phyloP scores from a whole-genome alignment of 1,140 invertebrate genomes.

The Dinothrombium tinctorium region DNA sequence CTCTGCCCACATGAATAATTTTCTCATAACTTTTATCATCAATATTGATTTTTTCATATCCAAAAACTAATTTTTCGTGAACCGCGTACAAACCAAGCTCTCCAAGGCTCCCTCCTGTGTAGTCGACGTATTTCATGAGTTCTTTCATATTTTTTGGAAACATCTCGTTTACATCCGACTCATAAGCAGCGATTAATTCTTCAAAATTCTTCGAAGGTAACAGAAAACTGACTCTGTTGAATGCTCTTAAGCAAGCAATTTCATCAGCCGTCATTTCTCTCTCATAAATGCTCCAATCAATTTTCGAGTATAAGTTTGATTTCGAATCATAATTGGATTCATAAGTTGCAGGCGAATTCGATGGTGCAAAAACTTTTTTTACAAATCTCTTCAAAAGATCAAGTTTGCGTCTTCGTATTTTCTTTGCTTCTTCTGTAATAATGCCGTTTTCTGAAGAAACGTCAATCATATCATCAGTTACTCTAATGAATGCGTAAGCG shows the following conservation, averaged over 20 bases:
- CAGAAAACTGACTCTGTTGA: not conserved
- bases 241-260: not conserved
- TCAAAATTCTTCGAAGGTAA: not conserved
- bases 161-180: not conserved
- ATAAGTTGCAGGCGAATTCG: not conserved
- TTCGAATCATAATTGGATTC: not conserved
- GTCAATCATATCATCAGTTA: slow-evolving; percentile 3
- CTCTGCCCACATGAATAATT: not conserved
- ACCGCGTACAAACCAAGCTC: not conserved
- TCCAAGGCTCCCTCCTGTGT: not conserved
- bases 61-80: not conserved
- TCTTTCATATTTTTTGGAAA: not conserved
- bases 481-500: not conserved
- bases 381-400: not conserved
- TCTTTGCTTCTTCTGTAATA: not conserved
- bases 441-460: no score
- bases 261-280: not conserved
- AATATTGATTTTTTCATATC: not conserved
- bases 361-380: not conserved
- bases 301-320: not conserved
- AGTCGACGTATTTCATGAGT: not conserved
- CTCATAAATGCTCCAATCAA: not conserved
- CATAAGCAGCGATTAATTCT: not conserved
- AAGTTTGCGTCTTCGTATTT: not conserved
- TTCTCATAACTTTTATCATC: not conserved